A percentile compares a stretch with the other conserved stretches of the same genome.
These are phyloP conservation scores for Trypoxylus dichotomus DNA, from an alignment of 1,140 invertebrate genomes.

Conservation along the genomic window DNA sequence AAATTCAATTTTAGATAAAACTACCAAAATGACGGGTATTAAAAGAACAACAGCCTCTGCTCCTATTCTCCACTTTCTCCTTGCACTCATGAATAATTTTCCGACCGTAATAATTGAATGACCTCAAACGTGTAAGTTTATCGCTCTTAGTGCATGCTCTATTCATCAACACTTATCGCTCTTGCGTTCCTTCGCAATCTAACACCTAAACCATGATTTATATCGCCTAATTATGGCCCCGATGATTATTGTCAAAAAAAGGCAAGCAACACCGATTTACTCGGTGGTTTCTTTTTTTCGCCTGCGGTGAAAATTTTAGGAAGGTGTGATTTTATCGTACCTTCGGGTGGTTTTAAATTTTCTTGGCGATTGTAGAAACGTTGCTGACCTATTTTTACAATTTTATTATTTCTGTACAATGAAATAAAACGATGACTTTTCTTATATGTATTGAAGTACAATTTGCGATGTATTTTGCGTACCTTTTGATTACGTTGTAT, in stretches of 20 bases:
- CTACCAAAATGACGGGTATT: neutral
- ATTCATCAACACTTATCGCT: neutral
- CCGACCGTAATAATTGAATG: no score
- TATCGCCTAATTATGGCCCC: neutral
- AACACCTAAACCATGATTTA: slow-evolving; percentile 10
- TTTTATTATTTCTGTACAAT: no score
- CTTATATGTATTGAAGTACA: no score
- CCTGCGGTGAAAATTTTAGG: neutral
- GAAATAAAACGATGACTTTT: no score
- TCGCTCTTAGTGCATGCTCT: neutral
- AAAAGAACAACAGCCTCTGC: neutral
- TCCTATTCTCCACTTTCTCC: neutral
- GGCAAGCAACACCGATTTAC: neutral
- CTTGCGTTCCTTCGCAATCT: neutral
- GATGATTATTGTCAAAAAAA: slow-evolving; percentile 2
- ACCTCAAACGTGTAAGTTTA: neutral
- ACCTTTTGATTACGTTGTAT: no score
- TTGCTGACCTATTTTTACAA: neutral
- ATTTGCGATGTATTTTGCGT: no score
- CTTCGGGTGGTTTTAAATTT: neutral
- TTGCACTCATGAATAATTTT: neutral
- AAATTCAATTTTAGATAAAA: neutral
- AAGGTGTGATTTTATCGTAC: neutral
- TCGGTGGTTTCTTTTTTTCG: no score
- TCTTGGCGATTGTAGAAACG: neutral